phyloP scores from a whole-genome alignment of 2,888 invertebrate species.

The Diplazon laetatorius region DNA sequence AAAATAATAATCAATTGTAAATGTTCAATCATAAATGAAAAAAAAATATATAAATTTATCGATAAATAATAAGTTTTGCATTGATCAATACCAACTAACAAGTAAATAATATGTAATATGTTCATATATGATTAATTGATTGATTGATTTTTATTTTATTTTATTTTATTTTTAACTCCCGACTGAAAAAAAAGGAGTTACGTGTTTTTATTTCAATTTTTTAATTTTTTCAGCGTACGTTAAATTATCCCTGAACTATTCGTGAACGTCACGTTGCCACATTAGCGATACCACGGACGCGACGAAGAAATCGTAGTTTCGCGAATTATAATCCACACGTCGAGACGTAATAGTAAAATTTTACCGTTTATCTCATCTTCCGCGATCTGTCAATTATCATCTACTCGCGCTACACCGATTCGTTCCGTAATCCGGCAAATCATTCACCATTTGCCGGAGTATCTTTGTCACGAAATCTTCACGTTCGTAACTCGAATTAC shows the following conservation, averaged over 20 bases:
- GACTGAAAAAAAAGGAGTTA: no score
- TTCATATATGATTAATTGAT: no score
- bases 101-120: no score
- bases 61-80: no score
- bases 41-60: no score
- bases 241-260: neutral
- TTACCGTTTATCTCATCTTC: slow-evolving; percentile 53
- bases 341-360: slow-evolving; percentile 9
- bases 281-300: slow-evolving; percentile 50
- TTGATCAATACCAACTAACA: no score
- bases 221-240: no score
- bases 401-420: slow-evolving; percentile 55
- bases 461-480: slow-evolving; percentile 60
- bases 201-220: no score
- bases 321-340: slow-evolving; percentile 64
- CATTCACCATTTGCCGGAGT: slow-evolving; percentile 19
- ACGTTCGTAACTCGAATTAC: slow-evolving; percentile 25
- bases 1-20: no score
- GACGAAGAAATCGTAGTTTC: slow-evolving; percentile 55
- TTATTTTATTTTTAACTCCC: no score
- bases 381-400: slow-evolving; percentile 58
- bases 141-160: no score
- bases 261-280: slow-evolving; percentile 27
- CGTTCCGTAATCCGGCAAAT: slow-evolving; percentile 65
- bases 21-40: no score